Conservation (phyloP, 2,888 invertebrate genomes). For the Odontothrips loti region DNA sequence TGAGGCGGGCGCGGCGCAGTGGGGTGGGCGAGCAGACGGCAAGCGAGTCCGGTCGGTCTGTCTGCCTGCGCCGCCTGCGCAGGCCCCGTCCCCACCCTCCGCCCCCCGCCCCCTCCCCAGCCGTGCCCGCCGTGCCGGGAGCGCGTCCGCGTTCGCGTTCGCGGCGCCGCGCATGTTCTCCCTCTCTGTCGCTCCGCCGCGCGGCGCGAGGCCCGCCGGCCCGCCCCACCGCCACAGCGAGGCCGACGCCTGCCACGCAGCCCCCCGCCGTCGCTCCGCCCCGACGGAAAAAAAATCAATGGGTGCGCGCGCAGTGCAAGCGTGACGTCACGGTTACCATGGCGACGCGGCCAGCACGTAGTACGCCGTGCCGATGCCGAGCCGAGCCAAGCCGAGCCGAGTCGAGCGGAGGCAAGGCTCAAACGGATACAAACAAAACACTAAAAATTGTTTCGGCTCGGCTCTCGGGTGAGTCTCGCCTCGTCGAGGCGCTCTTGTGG, state of each 20-base stretch:
- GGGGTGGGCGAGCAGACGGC: not conserved
- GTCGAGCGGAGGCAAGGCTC: not conserved
- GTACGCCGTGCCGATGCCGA: conserved; percentile 9
- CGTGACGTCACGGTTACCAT: conserved; percentile 19
- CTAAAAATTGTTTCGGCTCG: conserved; percentile 19
- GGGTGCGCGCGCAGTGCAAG: not conserved
- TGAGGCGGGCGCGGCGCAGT: not conserved
- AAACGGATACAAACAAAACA: conserved; percentile 20
- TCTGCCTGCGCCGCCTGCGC: not conserved
- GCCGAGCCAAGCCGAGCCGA: not conserved
- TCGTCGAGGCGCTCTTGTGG: not conserved
- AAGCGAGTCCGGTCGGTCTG: conserved; percentile 6
- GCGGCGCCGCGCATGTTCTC: not conserved
- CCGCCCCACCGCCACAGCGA: not conserved
- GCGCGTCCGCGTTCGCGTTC: not conserved
- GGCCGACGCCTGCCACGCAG: not conserved
- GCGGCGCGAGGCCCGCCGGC: not conserved
- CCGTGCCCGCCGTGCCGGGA: not conserved
- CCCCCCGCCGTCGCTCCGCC: not conserved
- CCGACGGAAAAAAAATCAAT: conserved; percentile 26
- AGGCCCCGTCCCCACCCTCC: not conserved
- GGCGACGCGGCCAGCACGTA: not conserved
- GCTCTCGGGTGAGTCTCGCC: not conserved
- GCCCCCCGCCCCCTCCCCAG: not conserved
- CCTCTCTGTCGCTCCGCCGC: not conserved